Conservation (phyloP, 1,140 invertebrate genomes). For the Sycophila sp. region DNA sequence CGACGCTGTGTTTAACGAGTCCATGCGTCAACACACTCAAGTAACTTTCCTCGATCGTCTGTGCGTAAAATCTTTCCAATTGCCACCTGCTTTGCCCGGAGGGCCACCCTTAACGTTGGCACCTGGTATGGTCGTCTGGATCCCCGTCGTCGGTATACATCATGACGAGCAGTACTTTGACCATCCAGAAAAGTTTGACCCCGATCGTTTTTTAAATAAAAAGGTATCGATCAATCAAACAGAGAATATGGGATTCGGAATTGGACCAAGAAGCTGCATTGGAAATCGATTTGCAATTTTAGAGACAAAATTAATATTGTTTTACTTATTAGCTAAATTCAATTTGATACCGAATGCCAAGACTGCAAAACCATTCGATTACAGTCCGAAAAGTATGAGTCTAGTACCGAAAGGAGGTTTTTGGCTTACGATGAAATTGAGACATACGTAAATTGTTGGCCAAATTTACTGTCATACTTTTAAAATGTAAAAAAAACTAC, state of each 20-base stretch:
- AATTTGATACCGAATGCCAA: slow-evolving; percentile 44
- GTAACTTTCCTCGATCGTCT: slow-evolving; percentile 65
- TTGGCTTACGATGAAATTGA: no score
- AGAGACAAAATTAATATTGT: slow-evolving; percentile 59
- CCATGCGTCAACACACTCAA: not conserved
- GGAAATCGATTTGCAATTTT: slow-evolving; percentile 60
- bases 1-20: slow-evolving; percentile 66
- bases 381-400: not conserved
- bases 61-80: slow-evolving; percentile 56
- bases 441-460: no score
- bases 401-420: slow-evolving; percentile 53
- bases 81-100: slow-evolving; percentile 34
- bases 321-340: slow-evolving; percentile 49
- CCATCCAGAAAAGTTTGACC: slow-evolving; percentile 66
- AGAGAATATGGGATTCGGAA: slow-evolving; percentile 68
- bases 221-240: slow-evolving; percentile 51
- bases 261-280: slow-evolving; percentile 66
- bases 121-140: slow-evolving; percentile 51
- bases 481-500: no score
- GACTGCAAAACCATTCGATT: not conserved
- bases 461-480: no score
- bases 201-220: slow-evolving; percentile 66
- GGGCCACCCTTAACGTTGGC: slow-evolving; percentile 35
- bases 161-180: slow-evolving; percentile 62
- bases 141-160: slow-evolving; percentile 65